These are phyloP conservation scores for Sciurus niger DNA, from an alignment of 2,113 vertebrate genomes.

Conservation along the genomic window DNA sequence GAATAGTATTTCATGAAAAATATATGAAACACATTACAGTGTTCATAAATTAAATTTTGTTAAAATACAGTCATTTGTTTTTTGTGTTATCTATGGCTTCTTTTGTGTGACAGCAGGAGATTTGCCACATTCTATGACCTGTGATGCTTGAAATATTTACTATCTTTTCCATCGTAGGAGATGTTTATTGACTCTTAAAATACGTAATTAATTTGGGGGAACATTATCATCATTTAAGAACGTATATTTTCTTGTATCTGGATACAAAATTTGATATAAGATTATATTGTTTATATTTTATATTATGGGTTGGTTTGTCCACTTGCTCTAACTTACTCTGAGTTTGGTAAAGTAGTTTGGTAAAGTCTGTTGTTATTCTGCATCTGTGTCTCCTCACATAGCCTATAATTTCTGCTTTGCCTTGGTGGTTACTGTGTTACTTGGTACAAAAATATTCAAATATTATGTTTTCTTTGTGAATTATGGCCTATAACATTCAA, in stretches of 20 bases:
- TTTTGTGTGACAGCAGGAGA: not conserved
- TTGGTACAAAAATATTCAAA: not conserved
- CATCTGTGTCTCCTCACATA: not conserved
- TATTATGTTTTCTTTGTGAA: not conserved
- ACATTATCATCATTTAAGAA: not conserved
- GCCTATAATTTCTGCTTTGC: not conserved
- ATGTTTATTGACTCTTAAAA: not conserved
- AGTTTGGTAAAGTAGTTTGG: not conserved
- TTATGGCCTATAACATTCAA: not conserved
- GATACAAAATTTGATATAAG: not conserved
- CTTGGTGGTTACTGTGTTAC: not conserved
- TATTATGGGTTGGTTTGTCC: not conserved
- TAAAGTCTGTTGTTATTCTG: not conserved
- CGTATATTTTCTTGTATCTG: not conserved
- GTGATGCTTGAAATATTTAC: not conserved
- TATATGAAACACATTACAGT: not conserved
- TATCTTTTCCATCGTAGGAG: not conserved
- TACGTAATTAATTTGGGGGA: not conserved
- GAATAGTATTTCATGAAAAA: not conserved
- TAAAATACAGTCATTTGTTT: not conserved
- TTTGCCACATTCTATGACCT: not conserved
- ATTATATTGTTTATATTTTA: not conserved
- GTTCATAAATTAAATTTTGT: not conserved
- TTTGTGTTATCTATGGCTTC: not conserved
- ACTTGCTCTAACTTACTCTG: not conserved